Evolutionary conservation across 2,113 vertebrate species (phyloP), one percentile per base, ranked within the genome.

Genomic region (Gobio gobio): DNA sequence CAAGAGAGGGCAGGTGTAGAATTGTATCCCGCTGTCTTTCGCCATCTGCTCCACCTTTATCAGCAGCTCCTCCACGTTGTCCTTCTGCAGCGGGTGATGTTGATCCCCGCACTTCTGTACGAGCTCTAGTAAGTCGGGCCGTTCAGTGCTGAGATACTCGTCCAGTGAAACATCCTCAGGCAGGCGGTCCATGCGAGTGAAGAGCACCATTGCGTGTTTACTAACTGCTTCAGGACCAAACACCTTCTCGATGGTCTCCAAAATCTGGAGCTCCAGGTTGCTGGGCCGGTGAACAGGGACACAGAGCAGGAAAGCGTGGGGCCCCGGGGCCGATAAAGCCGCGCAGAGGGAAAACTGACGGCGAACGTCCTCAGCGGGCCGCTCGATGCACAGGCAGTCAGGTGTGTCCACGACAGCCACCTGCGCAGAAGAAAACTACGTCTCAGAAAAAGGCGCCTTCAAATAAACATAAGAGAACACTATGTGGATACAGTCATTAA

Each of bases 291-390:
- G 89, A 76, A 93, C 59, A 1, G 95, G 89, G 51, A 94, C 89
- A 10, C 93, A 94, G 56, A 95, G 90, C 87, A 95, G 89, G 84
- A 95, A 93, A 56, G 89, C 92, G 0, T 95, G 94, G 0, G 94
- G 93, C 12, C 94, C 94, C 0, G 94, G 95, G 84, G 90, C 86
- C 6, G 93, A 92, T 1, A 92, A 85, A 54, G 92, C 56, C 0
- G 93, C 70, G 3, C 93, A 91, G 78, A 91, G 91, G 0, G 91
- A 90, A 51, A 95, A 88, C 83, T 90, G 91, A 1, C 22, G 84
- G 26, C 43, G 88, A 16, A 93, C 90, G 1, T 94, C 91, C 40
- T 93, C 90, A 0, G 87, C 86, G 78, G 88, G 86, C 63, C 87
- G 91, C 68, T 81, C 83, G 0, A 92, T 89, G 33, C 89, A 83